These are phyloP conservation scores for Sebastes hubbsi DNA, from an alignment of 2,797 vertebrate genomes.

Conservation along the genomic window DNA sequence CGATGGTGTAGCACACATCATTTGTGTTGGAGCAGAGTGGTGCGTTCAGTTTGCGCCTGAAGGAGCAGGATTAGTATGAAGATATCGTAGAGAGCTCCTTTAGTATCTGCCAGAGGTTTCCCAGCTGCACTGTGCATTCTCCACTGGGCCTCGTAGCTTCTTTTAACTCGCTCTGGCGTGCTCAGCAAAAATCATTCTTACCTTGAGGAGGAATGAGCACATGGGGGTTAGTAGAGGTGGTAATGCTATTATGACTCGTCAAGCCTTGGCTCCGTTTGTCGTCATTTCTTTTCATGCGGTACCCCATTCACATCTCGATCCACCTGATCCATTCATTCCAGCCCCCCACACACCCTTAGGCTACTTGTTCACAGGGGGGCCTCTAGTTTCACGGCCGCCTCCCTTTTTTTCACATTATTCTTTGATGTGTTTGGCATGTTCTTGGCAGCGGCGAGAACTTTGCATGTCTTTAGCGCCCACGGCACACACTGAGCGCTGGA, in stretches of 20 bases:
- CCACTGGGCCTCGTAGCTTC: constrained; percentile 13
- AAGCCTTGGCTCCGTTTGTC: constrained; percentile 37
- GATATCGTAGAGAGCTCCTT: constrained; percentile 30
- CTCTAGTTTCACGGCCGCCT: constrained; percentile 46
- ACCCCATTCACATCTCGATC: constrained; percentile 50
- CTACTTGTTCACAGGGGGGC: constrained; percentile 44
- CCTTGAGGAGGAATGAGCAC: constrained; percentile 36
- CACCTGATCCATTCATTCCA: constrained; percentile 53
- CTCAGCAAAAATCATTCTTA: constrained; percentile 56
- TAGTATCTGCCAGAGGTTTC: constrained; percentile 42
- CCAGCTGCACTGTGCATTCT: constrained; percentile 17
- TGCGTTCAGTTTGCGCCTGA: constrained; percentile 19
- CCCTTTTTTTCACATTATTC: constrained; percentile 43
- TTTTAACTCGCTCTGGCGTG: constrained; percentile 30
- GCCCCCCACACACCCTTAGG: constrained; percentile 28
- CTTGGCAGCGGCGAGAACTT: constrained; percentile 44
- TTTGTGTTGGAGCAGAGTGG: constrained; percentile 12
- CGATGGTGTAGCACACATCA: background rate
- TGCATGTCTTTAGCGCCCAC: constrained; percentile 53
- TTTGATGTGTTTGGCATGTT: constrained; percentile 60
- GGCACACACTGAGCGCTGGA: background rate
- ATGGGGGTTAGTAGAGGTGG: constrained; percentile 39
- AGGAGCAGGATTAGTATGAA: constrained; percentile 50
- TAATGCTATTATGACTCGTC: constrained; percentile 53
- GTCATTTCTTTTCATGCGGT: constrained; percentile 23